Conservation (phyloP, 2,113 vertebrate genomes). For the Pelecanus crispus region DNA sequence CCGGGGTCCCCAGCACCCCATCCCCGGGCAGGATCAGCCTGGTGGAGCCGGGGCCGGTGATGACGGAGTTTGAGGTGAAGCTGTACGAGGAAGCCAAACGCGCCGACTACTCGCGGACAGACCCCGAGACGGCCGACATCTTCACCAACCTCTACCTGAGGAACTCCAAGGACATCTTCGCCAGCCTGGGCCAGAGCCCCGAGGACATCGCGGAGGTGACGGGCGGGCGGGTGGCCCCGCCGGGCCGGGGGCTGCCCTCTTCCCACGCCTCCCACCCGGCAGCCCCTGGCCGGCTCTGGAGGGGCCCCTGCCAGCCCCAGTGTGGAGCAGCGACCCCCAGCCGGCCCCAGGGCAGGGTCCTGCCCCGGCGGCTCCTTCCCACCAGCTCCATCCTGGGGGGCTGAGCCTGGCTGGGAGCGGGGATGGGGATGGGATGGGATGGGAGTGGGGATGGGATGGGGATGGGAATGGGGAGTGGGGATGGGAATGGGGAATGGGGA, state of each 20-base stretch:
- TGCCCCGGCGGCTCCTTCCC: not conserved
- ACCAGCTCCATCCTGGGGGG: not conserved
- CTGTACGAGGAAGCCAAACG: constrained; percentile 71
- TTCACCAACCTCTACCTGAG: constrained; percentile 77
- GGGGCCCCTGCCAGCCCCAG: not conserved
- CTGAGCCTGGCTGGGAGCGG: not conserved
- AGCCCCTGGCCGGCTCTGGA: not conserved
- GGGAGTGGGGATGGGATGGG: no score
- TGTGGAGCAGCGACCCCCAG: rapidly evolving
- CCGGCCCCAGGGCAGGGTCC: rapidly evolving
- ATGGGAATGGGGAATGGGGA: not conserved
- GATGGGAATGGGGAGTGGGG: not conserved
- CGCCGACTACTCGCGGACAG: constrained; percentile 63
- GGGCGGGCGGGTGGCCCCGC: rapidly evolving
- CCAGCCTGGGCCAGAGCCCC: constrained; percentile 73
- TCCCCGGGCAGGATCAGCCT: constrained; percentile 62
- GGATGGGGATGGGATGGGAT: not conserved
- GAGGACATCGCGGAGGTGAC: constrained; percentile 73
- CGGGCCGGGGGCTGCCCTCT: not conserved
- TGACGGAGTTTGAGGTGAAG: constrained; percentile 78
- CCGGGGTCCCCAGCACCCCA: not conserved
- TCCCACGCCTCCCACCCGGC: not conserved
- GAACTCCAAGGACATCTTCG: constrained; percentile 72
- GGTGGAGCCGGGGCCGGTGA: constrained; percentile 77
- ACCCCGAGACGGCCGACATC: constrained; percentile 67